Base-by-base conservation (phyloP, 2,888 invertebrate species). In the Mesochorus sp. region DNA sequence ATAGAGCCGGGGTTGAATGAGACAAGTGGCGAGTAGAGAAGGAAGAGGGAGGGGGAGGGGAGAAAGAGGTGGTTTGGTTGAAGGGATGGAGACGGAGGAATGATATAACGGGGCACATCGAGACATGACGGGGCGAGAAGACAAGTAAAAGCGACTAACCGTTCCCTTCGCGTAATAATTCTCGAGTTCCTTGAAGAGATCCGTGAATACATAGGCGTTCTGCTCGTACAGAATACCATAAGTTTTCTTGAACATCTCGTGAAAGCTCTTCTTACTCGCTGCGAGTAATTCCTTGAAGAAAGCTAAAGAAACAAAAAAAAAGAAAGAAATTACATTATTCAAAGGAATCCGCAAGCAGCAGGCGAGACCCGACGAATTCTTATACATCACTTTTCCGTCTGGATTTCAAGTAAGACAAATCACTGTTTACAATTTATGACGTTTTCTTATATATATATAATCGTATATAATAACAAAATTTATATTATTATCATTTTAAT, bases 171-270 rank as follows among this genome's bases (percentile, higher is more conserved):
- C 93, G 92, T 98, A 98, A 91, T 98, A 99, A 88, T 94, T 94
- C 91, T 98, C 97, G 84, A 99, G 93, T 88, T 98, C 96, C 81
- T 94, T 94, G 92, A 98, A 99, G 79, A 99, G 94, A 89, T 97
- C 96, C 80, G 96, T 95, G 92, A 99, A 99, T 53, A 99, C 96
- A 88, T 96, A 95, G 8, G 98, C 94, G 91, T 99, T 97, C 89
- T 97, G 96, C 89, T 98, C 96, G 93, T 99, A 99, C 85, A 98
- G 95, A 91, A 97, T 95, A 67, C 98, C 98, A 92, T 99, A 99
- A 0, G 98, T 99, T 84, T 95, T 94, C 88, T 96, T 96, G 93
- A 98, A 99, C 98, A 99, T 98, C 80, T 95, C 94, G 92, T 99
- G 97, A 91, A 99, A 97, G 89, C 96, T 97, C 83, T 93, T 93